Evolutionary conservation across 2,797 vertebrate genomes (phyloP).

Genomic region (Coccyzus lansbergi): DNA sequence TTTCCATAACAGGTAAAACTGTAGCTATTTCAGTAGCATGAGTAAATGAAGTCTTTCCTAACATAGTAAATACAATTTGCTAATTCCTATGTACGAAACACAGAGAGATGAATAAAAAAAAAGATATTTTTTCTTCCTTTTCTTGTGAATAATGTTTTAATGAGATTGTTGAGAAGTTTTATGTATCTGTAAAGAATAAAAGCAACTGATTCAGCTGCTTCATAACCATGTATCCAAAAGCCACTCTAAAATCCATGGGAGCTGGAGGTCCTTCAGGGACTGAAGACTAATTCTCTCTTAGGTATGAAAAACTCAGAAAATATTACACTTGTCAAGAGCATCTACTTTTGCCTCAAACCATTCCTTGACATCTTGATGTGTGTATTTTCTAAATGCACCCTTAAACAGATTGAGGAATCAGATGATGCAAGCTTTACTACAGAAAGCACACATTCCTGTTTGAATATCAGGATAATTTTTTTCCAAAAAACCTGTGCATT

Average conservation of each 20-base stretch:
- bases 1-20: slow-evolving; percentile 12
- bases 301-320: slow-evolving; percentile 20
- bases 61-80: neutral
- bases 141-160: neutral
- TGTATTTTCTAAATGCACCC: neutral
- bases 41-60: slow-evolving; percentile 16
- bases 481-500: neutral
- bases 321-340: neutral
- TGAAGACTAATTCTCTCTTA: neutral
- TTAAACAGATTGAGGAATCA: neutral
- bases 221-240: neutral
- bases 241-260: neutral
- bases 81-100: neutral
- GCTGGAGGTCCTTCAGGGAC: neutral
- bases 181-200: neutral
- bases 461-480: neutral
- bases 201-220: neutral
- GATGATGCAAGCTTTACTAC: neutral
- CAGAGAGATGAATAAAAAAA: neutral
- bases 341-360: slow-evolving; percentile 12
- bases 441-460: neutral
- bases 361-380: neutral
- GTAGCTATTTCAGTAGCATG: neutral
- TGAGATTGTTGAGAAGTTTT: neutral
- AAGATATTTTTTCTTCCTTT: neutral